Evolutionary conservation across 92 coral and sea anemone species (phyloP), one percentile per base, ranked within the genome.

Genomic region (Meandrina meandrites): DNA sequence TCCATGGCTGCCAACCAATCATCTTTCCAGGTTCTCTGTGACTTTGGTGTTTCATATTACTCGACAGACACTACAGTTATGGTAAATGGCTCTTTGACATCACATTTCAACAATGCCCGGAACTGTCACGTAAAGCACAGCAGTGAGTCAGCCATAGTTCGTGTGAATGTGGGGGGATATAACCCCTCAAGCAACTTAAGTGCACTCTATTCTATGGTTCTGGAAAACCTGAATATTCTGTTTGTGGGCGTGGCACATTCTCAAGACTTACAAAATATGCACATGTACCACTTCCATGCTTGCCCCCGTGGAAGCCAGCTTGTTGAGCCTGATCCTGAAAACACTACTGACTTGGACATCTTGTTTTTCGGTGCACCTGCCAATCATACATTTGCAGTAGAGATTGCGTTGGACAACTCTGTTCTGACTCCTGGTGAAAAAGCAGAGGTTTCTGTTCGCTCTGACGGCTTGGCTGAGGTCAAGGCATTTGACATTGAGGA

Each of bases 401-500:
- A 76, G n/a, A 79, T 95, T 74, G 90, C 87, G 21, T 79, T 96
- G 75, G 99, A 96, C 81, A 84, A 92, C 56, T 90, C 95, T 19
- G 88, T 80, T 50, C 79, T 96, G 22, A 32, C 56, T 2, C 79
- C 94, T 66, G 94, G 93, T 17, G 86, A 96, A 84, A 81, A 77
- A 74, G 90, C 86, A 34, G 6, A 88, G 2, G 60, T 95, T 34
- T 69, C 86, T 67, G 92, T 95, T 32, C 94, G 90, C 53, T 83
- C 88, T 48, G 91, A 95, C 81, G 94, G 96, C 31, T 54, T 92
- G 67, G 86, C 94, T 32, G 88, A 89, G 50, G 94, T 96, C 18
- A 71, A 90, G 72, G 92, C 90, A 7, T 93, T 96, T 83, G 93
- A 95, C 83, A 92, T 96, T 31, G 56, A 80, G 50, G 89, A 85